Conservation (phyloP, 2,888 invertebrate species). For the Tenthredo amoena region DNA sequence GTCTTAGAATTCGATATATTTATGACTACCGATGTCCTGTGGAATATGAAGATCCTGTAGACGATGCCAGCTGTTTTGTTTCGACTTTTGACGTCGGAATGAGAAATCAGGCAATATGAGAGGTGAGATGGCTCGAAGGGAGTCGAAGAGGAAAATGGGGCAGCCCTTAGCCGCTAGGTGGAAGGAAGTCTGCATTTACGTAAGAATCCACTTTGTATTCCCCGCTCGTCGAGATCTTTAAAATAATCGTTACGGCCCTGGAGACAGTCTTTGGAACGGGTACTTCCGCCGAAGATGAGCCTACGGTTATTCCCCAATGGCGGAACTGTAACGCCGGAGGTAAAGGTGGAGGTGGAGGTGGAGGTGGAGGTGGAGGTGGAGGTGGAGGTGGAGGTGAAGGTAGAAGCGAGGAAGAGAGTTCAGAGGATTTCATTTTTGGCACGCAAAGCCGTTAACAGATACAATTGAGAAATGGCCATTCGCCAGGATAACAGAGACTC, state of each 20-base stretch:
- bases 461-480: constrained; percentile 32
- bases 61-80: constrained; percentile 23
- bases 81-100: constrained; percentile 3
- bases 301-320: constrained; percentile 35
- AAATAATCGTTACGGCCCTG: constrained; percentile 71
- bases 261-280: constrained; percentile 44
- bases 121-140: neutral
- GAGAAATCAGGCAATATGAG: constrained; percentile 57
- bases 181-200: constrained; percentile 68
- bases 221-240: constrained; percentile 68
- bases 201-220: constrained; percentile 75
- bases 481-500: constrained; percentile 14
- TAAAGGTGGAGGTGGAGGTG: neutral
- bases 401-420: neutral
- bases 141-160: constrained; percentile 25
- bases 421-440: constrained; percentile 23
- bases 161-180: constrained; percentile 16
- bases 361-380: neutral
- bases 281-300: constrained; percentile 37
- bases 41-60: neutral
- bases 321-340: neutral
- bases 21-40: neutral
- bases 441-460: constrained; percentile 21
- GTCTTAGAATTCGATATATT: neutral
- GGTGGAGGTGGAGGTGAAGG: neutral